phyloP scores from a whole-genome alignment of 2,888 invertebrate genomes.

The Gandaritis pyraliata region DNA sequence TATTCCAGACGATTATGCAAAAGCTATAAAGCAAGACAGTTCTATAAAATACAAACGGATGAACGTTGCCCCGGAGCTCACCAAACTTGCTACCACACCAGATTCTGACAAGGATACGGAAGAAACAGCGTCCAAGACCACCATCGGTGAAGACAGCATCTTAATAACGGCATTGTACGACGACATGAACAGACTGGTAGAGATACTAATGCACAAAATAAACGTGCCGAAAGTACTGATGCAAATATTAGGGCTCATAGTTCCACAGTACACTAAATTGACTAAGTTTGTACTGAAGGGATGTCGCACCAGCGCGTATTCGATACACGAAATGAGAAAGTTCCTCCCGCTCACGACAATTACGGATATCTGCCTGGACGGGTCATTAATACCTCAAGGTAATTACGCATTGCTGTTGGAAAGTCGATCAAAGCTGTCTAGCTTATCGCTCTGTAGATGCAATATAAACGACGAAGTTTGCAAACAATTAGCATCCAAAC shows the following conservation, averaged over 20 bases:
- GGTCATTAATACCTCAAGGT: conserved; percentile 47
- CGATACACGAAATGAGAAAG: conserved; percentile 56
- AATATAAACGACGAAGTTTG: conserved; percentile 55
- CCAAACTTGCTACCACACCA: conserved; percentile 3
- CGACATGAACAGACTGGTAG: conserved; percentile 48
- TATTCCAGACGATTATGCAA: conserved; percentile 20
- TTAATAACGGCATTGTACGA: conserved; percentile 52
- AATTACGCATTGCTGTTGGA: conserved; percentile 55
- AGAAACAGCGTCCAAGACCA: conserved; percentile 10
- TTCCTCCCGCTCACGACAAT: conserved; percentile 52
- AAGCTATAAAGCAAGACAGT: conserved; percentile 9
- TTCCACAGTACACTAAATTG: conserved; percentile 47
- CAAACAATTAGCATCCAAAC: conserved; percentile 49
- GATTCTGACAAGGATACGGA: conserved; percentile 13
- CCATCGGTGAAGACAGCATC: conserved; percentile 32
- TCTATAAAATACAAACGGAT: conserved; percentile 11
- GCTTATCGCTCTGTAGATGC: conserved; percentile 60
- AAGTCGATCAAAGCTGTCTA: conserved; percentile 42
- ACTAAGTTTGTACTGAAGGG: conserved; percentile 51
- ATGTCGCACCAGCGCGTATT: conserved; percentile 50
- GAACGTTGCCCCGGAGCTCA: conserved; percentile 3
- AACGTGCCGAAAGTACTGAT: conserved; percentile 50
- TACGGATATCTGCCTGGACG: conserved; percentile 60
- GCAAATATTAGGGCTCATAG: conserved; percentile 51
- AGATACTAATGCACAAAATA: conserved; percentile 49